Percentiles rank a stretch among this genome's conserved stretches.
Conservation (phyloP, 2,888 invertebrate genomes). For the Zeuzera pyrina region DNA sequence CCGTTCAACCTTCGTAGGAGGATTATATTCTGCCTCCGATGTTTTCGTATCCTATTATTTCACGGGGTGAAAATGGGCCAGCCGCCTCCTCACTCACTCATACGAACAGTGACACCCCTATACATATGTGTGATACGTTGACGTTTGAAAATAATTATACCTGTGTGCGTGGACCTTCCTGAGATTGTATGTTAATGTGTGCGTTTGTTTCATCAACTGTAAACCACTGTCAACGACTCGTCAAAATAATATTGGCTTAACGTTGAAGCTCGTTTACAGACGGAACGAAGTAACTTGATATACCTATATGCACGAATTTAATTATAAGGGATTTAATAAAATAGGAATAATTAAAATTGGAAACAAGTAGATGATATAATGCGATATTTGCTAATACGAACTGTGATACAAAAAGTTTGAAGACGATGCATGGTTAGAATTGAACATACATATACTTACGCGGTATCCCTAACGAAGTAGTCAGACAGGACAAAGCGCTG, state of each 20-base stretch:
- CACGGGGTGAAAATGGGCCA: conserved; percentile 70
- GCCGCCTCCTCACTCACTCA: conserved; percentile 56
- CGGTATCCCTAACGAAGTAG: no score
- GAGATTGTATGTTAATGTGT: conserved; percentile 31
- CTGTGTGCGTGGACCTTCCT: conserved; percentile 34
- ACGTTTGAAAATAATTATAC: conserved; percentile 23
- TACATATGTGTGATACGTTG: conserved; percentile 32
- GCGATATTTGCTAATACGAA: no score
- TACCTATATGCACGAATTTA: conserved; percentile 56
- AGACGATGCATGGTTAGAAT: no score
- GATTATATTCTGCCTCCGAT: conserved; percentile 71
- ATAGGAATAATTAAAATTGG: conserved; percentile 1
- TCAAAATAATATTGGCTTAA: conserved; percentile 70
- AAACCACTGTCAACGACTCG: conserved; percentile 71
- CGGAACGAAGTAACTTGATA: conserved; percentile 53
- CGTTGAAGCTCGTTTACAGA: conserved; percentile 45
- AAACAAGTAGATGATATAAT: neutral
- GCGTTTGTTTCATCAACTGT: conserved; percentile 62
- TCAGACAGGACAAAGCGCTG: no score
- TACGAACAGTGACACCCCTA: conserved; percentile 38
- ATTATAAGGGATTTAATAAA: conserved; percentile 33
- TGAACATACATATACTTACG: no score
- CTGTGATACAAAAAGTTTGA: no score
- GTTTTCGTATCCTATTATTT: conserved; percentile 74
- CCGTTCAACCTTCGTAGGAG: conserved; percentile 66